Evolutionary conservation across 2,888 invertebrate genomes (phyloP).

Genomic region (Watsonalla binaria): DNA sequence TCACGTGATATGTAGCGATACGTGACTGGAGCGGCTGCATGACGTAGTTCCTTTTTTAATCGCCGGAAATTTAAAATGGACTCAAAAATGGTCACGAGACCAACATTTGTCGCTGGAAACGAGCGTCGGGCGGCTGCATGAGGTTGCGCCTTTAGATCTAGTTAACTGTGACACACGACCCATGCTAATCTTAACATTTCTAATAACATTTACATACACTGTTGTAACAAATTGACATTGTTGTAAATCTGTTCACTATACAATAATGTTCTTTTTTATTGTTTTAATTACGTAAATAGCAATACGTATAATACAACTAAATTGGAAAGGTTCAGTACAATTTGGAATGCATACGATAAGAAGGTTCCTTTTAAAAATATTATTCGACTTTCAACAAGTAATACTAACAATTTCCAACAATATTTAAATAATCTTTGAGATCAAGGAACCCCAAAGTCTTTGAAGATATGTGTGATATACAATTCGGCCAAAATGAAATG

Average conservation of each 20-base stretch:
- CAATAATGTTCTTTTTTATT: neutral
- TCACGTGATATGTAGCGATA: too few species aligned
- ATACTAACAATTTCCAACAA: neutral
- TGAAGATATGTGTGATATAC: constrained; percentile 7
- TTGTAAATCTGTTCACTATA: constrained; percentile 29
- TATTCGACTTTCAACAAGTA: neutral
- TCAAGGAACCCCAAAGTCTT: neutral
- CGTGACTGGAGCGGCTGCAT: too few species aligned
- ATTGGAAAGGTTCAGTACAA: constrained; percentile 23
- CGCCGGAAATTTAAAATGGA: too few species aligned
- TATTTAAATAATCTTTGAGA: neutral
- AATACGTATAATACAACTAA: neutral
- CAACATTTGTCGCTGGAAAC: too few species aligned
- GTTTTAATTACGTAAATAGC: too few species aligned
- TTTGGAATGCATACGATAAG: constrained; percentile 40
- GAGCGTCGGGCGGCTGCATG: too few species aligned
- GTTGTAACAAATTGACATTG: constrained; percentile 37
- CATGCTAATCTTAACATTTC: neutral
- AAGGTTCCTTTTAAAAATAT: constrained; percentile 8
- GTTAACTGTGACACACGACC: neutral
- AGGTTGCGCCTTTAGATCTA: too few species aligned
- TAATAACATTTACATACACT: constrained; percentile 9
- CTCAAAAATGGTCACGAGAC: too few species aligned
- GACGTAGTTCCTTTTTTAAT: too few species aligned
- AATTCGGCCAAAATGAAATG: neutral